Evolutionary conservation across 2,888 invertebrate genomes (phyloP), one percentile per base, ranked within the genome.

Genomic region (Drosophila picticornis): DNA sequence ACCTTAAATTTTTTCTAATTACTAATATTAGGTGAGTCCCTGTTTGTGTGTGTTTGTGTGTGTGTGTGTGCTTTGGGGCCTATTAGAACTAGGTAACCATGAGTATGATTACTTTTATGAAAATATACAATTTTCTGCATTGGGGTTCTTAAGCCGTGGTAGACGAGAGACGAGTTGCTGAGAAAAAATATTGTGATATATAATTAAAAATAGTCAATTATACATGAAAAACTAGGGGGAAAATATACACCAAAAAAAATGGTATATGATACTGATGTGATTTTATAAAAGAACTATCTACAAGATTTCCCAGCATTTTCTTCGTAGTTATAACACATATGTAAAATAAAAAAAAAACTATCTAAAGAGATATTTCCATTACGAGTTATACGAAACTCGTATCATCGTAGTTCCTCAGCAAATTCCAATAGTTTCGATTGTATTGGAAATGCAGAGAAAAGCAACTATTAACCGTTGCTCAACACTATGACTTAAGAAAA

Each of bases 1-100:
- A 67, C 36, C 59, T 57, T 48, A 34, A 52, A 58, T 50, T 74
- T 67, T 61, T 73, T 51, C 32, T 73, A 81, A 81, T 78, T 81
- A 77, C 53, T 69, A 40, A 53, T 58, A 69, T 55, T 62, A 62
- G 58, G 75, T 59, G 31, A 38, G 40, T 40, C 31, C 56, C 27
- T 25, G 29, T 43, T 11, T 48, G 38, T 65, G 25, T 13, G 29
- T 25, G 38, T 65, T n/a, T 13, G 29, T 25, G 27, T 38, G 38
- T 29, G 29, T 29, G 11, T 32, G 56, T 56, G 4, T 38, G 36
- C 2, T 32, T 9, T 31, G 40, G 58, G 52, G 43, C 34, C 53
- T 32, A 56, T 48, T 53, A 48, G 74, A 76, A 61, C 60, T 74
- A 52, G 71, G 55, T 65, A 75, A 71, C 43, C 32, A 71, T 71